Conservation (phyloP, 92 coral and sea anemone genomes). For the Palythoa heliodiscus region DNA sequence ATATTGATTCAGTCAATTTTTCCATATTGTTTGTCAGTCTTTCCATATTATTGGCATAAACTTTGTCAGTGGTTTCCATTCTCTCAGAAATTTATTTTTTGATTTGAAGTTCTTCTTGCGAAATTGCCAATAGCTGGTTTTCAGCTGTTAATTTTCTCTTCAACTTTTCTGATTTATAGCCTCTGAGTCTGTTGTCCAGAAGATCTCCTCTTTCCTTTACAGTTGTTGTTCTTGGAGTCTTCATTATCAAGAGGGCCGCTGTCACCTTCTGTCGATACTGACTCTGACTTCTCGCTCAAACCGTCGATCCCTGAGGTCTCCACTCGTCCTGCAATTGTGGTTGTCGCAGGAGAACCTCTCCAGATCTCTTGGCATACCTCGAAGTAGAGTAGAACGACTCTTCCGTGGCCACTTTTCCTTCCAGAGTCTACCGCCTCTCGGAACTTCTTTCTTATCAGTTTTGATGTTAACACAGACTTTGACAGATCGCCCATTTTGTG, state of each 20-base stretch:
- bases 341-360: slow-evolving; percentile 1
- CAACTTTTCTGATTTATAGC: slow-evolving; percentile 3
- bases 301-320: slow-evolving; percentile 1
- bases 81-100: background rate
- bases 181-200: slow-evolving; percentile 6
- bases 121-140: slow-evolving; percentile 4
- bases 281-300: slow-evolving; percentile 2
- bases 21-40: background rate
- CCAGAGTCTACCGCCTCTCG: slow-evolving; percentile 8
- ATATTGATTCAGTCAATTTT: background rate
- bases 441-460: slow-evolving; percentile 3
- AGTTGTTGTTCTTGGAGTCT: background rate
- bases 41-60: slow-evolving; percentile 2
- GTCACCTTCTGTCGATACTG: slow-evolving; percentile 3
- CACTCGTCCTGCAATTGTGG: slow-evolving; percentile 3
- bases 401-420: background rate
- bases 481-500: slow-evolving; percentile 6
- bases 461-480: background rate
- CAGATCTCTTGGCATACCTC: slow-evolving; percentile 6
- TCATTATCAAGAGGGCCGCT: background rate
- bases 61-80: slow-evolving; percentile 4
- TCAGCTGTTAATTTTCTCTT: slow-evolving; percentile 3
- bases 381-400: slow-evolving; percentile 2
- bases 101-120: slow-evolving; percentile 1
- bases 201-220: slow-evolving; percentile 1